A percentile compares a stretch with the other conserved stretches of the same genome.
Conservation (phyloP, 2,797 vertebrate genomes). For the Pseudochirops cupreus region DNA sequence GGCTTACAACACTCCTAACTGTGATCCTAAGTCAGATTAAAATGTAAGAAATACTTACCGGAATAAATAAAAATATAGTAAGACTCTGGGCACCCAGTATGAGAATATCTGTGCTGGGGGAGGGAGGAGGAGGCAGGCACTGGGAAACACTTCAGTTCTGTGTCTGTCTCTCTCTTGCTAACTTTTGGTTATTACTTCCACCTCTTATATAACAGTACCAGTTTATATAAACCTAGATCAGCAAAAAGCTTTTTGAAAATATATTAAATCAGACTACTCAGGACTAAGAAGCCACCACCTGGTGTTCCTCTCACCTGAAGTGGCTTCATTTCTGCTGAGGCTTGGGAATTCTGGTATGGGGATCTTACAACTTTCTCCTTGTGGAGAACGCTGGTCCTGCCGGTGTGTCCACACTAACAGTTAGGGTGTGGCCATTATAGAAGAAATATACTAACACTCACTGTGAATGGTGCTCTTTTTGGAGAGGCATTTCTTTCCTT, state of each 20-base stretch:
- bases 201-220: neutral
- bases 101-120: neutral
- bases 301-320: neutral
- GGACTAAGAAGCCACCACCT: constrained; percentile 24
- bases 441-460: neutral
- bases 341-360: neutral
- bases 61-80: neutral
- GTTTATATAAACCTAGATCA: neutral
- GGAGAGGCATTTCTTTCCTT: constrained; percentile 21
- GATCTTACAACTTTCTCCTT: constrained; percentile 1
- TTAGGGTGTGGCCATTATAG: neutral
- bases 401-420: neutral
- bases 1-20: neutral
- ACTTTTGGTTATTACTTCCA: neutral
- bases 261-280: neutral
- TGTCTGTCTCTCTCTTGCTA: too few relatives aligned
- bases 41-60: neutral
- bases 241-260: neutral
- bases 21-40: neutral
- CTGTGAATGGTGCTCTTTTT: neutral
- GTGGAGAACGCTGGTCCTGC: neutral
- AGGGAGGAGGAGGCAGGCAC: neutral
- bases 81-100: neutral
- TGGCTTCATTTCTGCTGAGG: constrained; percentile 8
- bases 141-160: neutral